phyloP scores from a whole-genome alignment of 2,113 vertebrate species.

The Peromyscus leucopus region DNA sequence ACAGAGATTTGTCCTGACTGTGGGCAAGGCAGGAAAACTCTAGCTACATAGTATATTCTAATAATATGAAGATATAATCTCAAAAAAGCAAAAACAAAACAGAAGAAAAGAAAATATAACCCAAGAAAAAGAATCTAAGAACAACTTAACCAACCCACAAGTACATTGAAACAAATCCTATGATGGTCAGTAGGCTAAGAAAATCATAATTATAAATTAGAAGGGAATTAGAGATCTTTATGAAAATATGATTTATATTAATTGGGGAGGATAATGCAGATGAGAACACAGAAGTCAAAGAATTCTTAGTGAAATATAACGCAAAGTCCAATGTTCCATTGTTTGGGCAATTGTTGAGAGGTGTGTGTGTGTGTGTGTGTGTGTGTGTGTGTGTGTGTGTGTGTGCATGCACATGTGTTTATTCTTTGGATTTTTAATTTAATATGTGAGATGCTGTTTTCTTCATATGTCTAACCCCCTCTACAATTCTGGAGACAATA shows the following conservation, averaged over 20 bases:
- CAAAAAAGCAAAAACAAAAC: neutral
- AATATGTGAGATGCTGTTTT: neutral
- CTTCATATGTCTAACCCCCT: neutral
- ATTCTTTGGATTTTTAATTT: conserved; percentile 12
- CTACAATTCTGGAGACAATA: conserved; percentile 10
- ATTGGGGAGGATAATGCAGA: neutral
- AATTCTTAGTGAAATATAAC: neutral
- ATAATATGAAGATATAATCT: conserved; percentile 12
- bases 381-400: neutral
- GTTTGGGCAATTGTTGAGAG: neutral
- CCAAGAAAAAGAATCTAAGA: conserved; percentile 24
- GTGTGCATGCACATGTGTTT: neutral
- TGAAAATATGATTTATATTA: neutral
- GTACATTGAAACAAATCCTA: conserved; percentile 35
- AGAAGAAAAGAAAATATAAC: neutral
- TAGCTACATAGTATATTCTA: neutral
- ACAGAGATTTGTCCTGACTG: too few relatives aligned
- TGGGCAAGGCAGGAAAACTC: too few relatives aligned
- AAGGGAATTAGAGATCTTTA: conserved; percentile 31
- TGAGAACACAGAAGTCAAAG: neutral
- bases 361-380: neutral
- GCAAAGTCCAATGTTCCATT: conserved; percentile 8
- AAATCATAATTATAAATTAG: conserved; percentile 27
- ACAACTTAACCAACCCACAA: conserved; percentile 3
- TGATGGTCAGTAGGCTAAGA: neutral